Conservation (phyloP, 2,797 vertebrate genomes). For the Enteromius thamalakanensis region DNA sequence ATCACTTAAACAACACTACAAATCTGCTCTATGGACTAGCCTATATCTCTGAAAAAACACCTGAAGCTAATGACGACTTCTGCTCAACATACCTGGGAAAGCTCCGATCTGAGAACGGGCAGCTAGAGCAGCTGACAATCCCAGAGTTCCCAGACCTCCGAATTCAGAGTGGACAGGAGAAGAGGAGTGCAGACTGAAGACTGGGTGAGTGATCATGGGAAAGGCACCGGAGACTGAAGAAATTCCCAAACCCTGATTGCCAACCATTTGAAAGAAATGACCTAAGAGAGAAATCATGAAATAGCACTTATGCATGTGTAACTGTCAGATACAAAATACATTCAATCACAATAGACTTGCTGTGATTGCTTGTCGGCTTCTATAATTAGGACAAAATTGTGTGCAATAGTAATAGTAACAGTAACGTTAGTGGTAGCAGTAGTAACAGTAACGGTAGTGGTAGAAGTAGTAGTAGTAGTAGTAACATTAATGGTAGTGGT, state of each 20-base stretch:
- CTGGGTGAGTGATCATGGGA: slow-evolving; percentile 81
- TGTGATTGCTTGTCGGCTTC: not conserved
- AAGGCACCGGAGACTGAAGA: slow-evolving; percentile 82
- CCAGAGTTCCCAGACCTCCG: slow-evolving; percentile 85
- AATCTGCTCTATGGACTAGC: not conserved
- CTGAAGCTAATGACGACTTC: not conserved
- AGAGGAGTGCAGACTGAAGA: slow-evolving; percentile 82
- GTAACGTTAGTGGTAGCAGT: too few species aligned
- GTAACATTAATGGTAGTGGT: too few species aligned
- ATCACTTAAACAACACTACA: not conserved
- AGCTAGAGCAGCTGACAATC: slow-evolving; percentile 81
- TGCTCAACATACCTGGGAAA: slow-evolving; percentile 80
- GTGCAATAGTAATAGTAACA: too few species aligned
- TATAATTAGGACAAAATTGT: too few species aligned
- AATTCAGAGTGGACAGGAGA: slow-evolving; percentile 85
- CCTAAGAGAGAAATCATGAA: slow-evolving; percentile 68
- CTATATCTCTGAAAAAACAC: not conserved
- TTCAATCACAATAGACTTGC: not conserved
- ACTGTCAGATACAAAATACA: not conserved
- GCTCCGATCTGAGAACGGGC: slow-evolving; percentile 81
- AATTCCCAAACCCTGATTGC: slow-evolving; percentile 80
- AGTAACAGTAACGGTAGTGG: too few species aligned
- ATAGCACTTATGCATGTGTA: not conserved
- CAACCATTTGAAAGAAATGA: slow-evolving; percentile 78
- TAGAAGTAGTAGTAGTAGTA: too few species aligned